These are phyloP conservation scores for Syngnathoides biaculeatus DNA, from an alignment of 2,113 vertebrate genomes.

Conservation along the genomic window DNA sequence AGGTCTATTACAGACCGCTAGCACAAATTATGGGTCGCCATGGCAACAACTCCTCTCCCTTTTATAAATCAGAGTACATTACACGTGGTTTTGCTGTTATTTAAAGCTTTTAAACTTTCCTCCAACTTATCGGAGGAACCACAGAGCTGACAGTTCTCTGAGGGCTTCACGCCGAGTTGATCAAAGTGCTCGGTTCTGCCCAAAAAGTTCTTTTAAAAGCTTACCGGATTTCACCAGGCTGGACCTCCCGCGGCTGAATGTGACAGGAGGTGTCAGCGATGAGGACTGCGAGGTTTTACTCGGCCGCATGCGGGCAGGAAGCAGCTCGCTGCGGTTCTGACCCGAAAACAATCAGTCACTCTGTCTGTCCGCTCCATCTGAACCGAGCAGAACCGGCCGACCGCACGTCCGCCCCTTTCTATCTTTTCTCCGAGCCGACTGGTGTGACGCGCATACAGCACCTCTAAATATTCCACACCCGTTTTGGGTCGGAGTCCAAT, in stretches of 20 bases:
- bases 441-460: not conserved
- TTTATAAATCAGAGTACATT: not conserved
- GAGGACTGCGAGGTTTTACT: slow-evolving; percentile 50
- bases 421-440: slow-evolving; percentile 1
- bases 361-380: slow-evolving; percentile 30
- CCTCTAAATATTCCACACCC: not conserved
- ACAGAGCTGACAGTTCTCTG: slow-evolving; percentile 37
- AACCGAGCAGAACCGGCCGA: not conserved
- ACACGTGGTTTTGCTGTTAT: not conserved
- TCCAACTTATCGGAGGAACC: slow-evolving; percentile 21
- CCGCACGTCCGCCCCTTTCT: slow-evolving; percentile 16
- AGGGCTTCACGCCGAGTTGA: slow-evolving; percentile 24
- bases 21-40: not conserved
- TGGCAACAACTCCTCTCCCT: not conserved
- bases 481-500: not conserved
- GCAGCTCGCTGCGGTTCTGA: slow-evolving; percentile 49
- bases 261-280: slow-evolving; percentile 62
- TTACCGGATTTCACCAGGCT: slow-evolving; percentile 46
- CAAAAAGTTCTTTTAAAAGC: slow-evolving; percentile 49
- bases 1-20: not conserved
- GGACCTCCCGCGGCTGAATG: slow-evolving; percentile 60
- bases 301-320: slow-evolving; percentile 48
- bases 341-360: slow-evolving; percentile 61
- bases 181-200: slow-evolving; percentile 53
- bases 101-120: not conserved